These are phyloP conservation scores for Thripadectes ignobilis DNA, from an alignment of 2,797 vertebrate genomes.

Conservation along the genomic window DNA sequence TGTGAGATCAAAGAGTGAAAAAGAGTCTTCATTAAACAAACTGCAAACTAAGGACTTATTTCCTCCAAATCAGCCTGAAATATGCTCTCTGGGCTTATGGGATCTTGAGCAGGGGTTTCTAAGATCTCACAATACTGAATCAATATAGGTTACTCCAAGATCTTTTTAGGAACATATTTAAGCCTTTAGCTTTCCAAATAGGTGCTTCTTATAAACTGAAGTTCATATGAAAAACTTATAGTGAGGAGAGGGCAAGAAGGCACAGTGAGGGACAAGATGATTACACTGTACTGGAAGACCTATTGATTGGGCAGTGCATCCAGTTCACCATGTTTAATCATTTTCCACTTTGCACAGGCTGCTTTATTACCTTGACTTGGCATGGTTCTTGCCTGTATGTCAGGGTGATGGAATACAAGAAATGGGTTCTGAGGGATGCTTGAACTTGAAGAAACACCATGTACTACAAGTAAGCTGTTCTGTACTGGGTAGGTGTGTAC, in stretches of 20 bases:
- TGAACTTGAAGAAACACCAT: not conserved
- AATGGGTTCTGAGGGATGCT: not conserved
- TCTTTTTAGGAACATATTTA: not conserved
- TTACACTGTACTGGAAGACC: not conserved
- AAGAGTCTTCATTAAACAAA: not conserved
- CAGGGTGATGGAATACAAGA: not conserved
- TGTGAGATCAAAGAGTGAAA: not conserved
- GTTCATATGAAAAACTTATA: not conserved
- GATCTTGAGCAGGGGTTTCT: not conserved
- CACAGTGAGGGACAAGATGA: not conserved
- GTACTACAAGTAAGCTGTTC: not conserved
- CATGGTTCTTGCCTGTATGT: not conserved
- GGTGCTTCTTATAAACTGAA: not conserved
- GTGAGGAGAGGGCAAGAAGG: not conserved
- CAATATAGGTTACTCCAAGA: not conserved
- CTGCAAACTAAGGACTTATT: not conserved
- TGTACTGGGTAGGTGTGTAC: not conserved
- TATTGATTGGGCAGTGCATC: not conserved
- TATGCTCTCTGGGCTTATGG: not conserved
- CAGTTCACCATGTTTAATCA: not conserved
- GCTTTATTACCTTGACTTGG: not conserved
- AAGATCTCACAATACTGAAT: not conserved
- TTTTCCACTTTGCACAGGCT: not conserved
- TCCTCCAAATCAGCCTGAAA: not conserved
- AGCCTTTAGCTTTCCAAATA: not conserved